Evolutionary conservation across 2,113 vertebrate genomes (phyloP).

Genomic region (Gadus macrocephalus): DNA sequence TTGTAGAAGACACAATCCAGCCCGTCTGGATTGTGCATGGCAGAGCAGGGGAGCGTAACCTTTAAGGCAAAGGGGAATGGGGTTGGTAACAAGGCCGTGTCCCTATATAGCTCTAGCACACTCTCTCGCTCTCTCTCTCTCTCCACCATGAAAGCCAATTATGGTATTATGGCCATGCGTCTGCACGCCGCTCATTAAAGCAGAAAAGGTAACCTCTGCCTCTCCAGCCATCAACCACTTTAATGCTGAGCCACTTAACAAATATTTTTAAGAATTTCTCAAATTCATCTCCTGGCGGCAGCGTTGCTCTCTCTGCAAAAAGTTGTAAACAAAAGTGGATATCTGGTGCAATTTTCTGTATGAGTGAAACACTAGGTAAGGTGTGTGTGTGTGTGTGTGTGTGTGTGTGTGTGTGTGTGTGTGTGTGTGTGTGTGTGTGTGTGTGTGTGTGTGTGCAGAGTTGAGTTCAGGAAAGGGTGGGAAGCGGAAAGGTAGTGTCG

Average conservation of each 20-base stretch:
- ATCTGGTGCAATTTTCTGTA: constrained; percentile 68
- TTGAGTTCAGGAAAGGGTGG: constrained; percentile 71
- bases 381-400: neutral
- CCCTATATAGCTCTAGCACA: constrained; percentile 21
- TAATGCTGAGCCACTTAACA: constrained; percentile 58
- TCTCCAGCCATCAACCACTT: constrained; percentile 51
- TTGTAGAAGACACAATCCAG: constrained; percentile 1
- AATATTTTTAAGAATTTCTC: constrained; percentile 73
- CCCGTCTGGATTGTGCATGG: constrained; percentile 18
- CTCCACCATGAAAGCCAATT: neutral
- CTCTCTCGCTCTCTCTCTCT: constrained; percentile 1
- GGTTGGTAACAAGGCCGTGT: constrained; percentile 12
- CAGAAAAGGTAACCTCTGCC: constrained; percentile 47
- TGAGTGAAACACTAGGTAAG: constrained; percentile 50
- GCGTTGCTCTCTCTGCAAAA: constrained; percentile 22
- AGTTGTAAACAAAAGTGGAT: constrained; percentile 56
- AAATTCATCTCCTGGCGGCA: constrained; percentile 61
- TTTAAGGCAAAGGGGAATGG: constrained; percentile 19
- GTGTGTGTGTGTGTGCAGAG: constrained; percentile 12
- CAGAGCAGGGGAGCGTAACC: constrained; percentile 12
- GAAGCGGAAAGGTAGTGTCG: constrained; percentile 69
- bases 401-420: constrained; percentile 12
- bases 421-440: constrained; percentile 26
- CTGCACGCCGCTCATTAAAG: constrained; percentile 46
- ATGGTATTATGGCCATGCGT: constrained; percentile 40